Evolutionary conservation across 2,888 invertebrate genomes (phyloP).

Genomic region (Oxytorus armatus): DNA sequence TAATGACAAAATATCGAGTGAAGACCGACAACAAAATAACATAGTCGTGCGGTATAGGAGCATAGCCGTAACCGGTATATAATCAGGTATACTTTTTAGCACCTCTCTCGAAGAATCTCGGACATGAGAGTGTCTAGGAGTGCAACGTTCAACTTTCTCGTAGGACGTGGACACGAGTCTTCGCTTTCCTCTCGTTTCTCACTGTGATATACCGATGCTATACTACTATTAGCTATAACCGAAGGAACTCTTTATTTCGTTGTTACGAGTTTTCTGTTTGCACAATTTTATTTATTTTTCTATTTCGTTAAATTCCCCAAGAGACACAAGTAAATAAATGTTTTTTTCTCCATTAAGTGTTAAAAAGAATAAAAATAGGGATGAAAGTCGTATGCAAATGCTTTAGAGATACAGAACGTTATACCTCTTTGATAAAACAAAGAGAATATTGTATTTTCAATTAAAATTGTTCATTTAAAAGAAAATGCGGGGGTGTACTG

Average conservation of each 20-base stretch:
- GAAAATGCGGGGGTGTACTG: constrained; percentile 1
- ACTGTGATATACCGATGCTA: constrained; percentile 6
- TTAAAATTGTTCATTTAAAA: neutral
- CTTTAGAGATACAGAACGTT: neutral
- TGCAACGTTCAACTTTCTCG: constrained; percentile 66
- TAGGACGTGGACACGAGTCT: constrained; percentile 62
- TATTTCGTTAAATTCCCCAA: no score
- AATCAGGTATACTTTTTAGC: constrained; percentile 37
- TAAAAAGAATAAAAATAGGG: no score
- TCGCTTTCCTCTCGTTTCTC: constrained; percentile 66
- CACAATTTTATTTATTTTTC: no score
- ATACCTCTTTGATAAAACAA: neutral
- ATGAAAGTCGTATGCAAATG: no score
- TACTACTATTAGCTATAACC: no score
- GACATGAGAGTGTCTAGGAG: constrained; percentile 56
- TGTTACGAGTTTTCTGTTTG: no score
- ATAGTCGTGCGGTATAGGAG: no score
- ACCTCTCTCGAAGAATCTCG: constrained; percentile 47
- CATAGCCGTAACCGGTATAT: neutral
- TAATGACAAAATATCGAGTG: no score
- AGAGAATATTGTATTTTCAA: neutral
- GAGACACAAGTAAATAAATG: no score
- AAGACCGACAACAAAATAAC: constrained; percentile 1
- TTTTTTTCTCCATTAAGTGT: no score
- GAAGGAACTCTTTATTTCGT: no score